Evolutionary conservation across 2,888 invertebrate species (phyloP).

Genomic region (Cartodere bifasciata): DNA sequence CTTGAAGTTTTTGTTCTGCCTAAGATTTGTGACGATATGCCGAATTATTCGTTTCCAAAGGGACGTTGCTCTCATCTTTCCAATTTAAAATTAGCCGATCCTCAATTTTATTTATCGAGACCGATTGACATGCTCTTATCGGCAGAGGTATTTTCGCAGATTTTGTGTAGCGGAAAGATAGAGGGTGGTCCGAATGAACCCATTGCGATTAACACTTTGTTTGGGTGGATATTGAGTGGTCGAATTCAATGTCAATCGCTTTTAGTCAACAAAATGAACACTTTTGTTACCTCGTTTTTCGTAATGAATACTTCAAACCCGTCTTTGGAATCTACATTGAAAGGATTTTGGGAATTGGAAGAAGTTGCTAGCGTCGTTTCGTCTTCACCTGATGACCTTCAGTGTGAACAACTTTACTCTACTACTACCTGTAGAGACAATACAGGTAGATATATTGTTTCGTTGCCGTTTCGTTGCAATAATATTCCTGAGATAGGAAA

Average conservation of each 20-base stretch:
- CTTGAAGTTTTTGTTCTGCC: too few species aligned
- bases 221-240: conserved; percentile 3
- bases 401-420: conserved; percentile 1
- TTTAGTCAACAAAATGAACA: neutral
- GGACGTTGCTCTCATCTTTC: too few species aligned
- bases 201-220: conserved; percentile 3
- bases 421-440: conserved; percentile 1
- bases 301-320: too few species aligned
- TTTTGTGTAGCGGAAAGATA: too few species aligned
- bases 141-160: too few species aligned
- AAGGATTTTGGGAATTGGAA: conserved; percentile 8
- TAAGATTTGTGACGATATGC: too few species aligned
- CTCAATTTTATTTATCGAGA: too few species aligned
- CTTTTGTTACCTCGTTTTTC: too few species aligned
- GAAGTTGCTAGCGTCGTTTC: conserved; percentile 1
- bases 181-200: too few species aligned
- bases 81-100: too few species aligned
- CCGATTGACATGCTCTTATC: too few species aligned
- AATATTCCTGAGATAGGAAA: neutral
- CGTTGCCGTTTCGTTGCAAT: conserved; percentile 1
- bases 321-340: neutral
- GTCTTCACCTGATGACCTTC: conserved; percentile 2
- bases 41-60: too few species aligned
- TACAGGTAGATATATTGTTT: conserved; percentile 4
- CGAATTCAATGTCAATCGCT: neutral